Conservation (phyloP, 2,888 invertebrate genomes). For the Dermolepida albohirtum region DNA sequence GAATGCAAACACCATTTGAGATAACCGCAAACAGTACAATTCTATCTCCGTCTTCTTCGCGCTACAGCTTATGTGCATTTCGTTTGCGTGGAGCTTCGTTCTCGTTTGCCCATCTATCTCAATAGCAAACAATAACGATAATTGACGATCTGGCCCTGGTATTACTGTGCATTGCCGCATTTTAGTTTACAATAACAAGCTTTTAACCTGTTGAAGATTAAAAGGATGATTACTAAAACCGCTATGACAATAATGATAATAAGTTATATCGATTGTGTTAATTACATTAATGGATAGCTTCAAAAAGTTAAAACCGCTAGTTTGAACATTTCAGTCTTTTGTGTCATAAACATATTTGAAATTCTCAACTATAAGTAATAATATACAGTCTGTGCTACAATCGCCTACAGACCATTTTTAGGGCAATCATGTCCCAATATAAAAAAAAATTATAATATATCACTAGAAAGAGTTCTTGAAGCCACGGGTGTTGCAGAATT, state of each 20-base stretch:
- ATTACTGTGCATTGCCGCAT: slow-evolving; percentile 11
- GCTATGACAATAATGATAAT: slow-evolving; percentile 5
- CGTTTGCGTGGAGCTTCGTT: slow-evolving; percentile 1
- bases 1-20: slow-evolving; percentile 31
- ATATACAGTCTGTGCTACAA: too few relatives aligned
- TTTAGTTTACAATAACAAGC: slow-evolving; percentile 27
- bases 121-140: slow-evolving; percentile 34
- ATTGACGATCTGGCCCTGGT: slow-evolving; percentile 26
- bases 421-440: too few relatives aligned
- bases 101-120: slow-evolving; percentile 6
- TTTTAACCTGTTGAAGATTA: slow-evolving; percentile 35
- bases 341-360: too few relatives aligned
- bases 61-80: background rate
- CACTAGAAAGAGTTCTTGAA: too few relatives aligned
- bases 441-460: too few relatives aligned
- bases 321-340: too few relatives aligned
- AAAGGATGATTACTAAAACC: slow-evolving; percentile 1
- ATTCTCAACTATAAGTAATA: too few relatives aligned
- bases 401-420: too few relatives aligned
- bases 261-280: slow-evolving; percentile 12
- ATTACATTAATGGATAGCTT: too few relatives aligned
- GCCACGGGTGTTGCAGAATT: too few relatives aligned
- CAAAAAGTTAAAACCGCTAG: too few relatives aligned
- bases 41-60: slow-evolving; percentile 18
- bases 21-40: slow-evolving; percentile 33